These are phyloP conservation scores for Tenthredo notha DNA, from an alignment of 2,888 invertebrate genomes.

Conservation along the genomic window DNA sequence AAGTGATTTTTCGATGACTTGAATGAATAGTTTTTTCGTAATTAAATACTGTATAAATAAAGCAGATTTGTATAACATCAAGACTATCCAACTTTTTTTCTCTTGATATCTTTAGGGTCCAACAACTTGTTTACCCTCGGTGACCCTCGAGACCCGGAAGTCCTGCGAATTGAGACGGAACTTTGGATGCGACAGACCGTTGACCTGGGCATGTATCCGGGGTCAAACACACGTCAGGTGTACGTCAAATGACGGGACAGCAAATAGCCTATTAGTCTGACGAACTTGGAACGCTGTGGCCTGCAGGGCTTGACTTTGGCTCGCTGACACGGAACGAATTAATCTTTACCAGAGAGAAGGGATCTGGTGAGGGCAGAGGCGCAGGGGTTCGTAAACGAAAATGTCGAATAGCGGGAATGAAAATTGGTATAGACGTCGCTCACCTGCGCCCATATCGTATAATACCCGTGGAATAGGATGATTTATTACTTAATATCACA, in stretches of 20 bases:
- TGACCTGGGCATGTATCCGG: background rate
- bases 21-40: background rate
- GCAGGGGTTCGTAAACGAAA: conserved; percentile 57
- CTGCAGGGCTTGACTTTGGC: conserved; percentile 29
- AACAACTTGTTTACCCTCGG: conserved; percentile 10
- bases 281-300: conserved; percentile 14
- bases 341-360: conserved; percentile 60
- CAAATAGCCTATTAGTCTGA: conserved; percentile 25
- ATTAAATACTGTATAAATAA: background rate
- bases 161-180: conserved; percentile 19
- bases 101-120: background rate
- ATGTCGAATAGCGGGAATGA: conserved; percentile 67
- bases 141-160: background rate
- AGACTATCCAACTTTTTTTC: background rate
- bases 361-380: conserved; percentile 58
- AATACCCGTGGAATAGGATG: conserved; percentile 68
- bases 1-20: background rate
- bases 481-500: conserved; percentile 75
- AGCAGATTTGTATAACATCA: background rate
- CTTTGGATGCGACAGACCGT: conserved; percentile 26
- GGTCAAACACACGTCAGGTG: conserved; percentile 38
- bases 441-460: conserved; percentile 71
- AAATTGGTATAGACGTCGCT: conserved; percentile 71
- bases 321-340: conserved; percentile 58
- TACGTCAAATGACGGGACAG: conserved; percentile 38